Evolutionary conservation across 1,140 invertebrate species (phyloP), one percentile per base, ranked within the genome.

Genomic region (Andricus grossulariae): DNA sequence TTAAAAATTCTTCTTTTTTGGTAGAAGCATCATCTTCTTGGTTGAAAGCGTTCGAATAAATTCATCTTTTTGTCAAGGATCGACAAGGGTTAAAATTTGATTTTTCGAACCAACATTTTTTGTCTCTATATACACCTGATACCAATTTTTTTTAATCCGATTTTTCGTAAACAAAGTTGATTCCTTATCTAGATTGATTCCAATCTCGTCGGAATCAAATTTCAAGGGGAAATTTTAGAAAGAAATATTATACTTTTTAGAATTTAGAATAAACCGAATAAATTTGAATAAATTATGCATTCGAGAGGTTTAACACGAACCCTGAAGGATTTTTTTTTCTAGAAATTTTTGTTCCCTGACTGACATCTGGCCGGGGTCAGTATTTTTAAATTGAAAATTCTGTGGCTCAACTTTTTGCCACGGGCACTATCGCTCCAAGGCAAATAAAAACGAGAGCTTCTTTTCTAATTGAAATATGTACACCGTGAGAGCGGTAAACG

Each of bases 401-500:
- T 32, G 32, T 16, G 60, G 25, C 21, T 16, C 0, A 11, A 32
- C 11, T 60, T 60, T 60, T 66, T 32, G 15, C 60, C 32, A 66
- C 32, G 1, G 25, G 25, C 16, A 21, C 32, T 32, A 32, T 66
- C 4, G 60, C 60, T 66, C 21, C 32, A 66, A 66, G 60, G 15
- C 60, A 66, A 32, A 2, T 32, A 32, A 32, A 66, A 66, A 66
- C 13, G 57, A 32, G 21, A 32, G 57, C 11, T 25, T 60, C 57
- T 60, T 60, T 60, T 60, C 57, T 60, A 60, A 60, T 60, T 60
- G 57, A 60, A 60, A 60, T 60, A 60, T n/a, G n/a, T n/a, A n/a
- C 15, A 66, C 60, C 60, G 60, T 66, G 60, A 32, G 60, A 66
- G 21, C 60, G 60, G 60, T 66, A 66, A 66, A 39, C 60, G 60